Conservation (phyloP, 2,113 vertebrate species). For the Sebastes schlegelii region DNA sequence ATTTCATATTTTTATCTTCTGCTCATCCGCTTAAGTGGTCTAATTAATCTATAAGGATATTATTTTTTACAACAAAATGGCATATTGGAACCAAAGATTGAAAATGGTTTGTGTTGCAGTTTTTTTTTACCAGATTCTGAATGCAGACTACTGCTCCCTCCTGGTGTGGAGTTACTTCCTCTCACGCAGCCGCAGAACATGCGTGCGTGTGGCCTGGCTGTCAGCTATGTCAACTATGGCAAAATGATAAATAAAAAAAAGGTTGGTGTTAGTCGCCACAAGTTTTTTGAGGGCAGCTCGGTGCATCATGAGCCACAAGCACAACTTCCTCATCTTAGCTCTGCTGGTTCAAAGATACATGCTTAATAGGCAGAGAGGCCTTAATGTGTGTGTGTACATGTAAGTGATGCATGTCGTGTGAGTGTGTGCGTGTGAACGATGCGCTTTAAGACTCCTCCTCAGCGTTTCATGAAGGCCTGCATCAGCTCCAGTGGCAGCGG, state of each 20-base stretch:
- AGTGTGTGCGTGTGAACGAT: neutral
- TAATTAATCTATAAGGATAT: no score
- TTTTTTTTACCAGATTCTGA: neutral
- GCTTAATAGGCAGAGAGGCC: neutral
- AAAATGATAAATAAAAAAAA: neutral
- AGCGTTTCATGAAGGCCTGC: conserved; percentile 80
- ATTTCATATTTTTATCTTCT: no score
- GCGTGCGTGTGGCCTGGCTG: neutral
- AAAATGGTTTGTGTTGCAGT: no score
- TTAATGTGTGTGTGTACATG: conserved; percentile 2
- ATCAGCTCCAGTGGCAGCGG: conserved; percentile 92
- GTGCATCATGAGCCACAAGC: neutral
- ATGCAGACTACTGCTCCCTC: neutral
- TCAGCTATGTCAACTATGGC: neutral
- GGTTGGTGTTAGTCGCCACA: neutral
- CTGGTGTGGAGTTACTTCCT: neutral
- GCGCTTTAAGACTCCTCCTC: conserved; percentile 9
- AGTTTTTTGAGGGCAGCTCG: neutral
- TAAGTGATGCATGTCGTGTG: neutral
- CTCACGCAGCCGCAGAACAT: neutral
- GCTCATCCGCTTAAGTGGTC: no score
- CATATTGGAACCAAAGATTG: no score
- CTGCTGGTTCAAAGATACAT: conserved; percentile 11
- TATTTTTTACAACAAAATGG: no score
- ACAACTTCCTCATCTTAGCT: neutral